These are phyloP conservation scores for Macaca fascicularis DNA, from an alignment of 2,113 vertebrate genomes.

Conservation along the genomic window T2T-MFA8v1.1 NC_088379.1:168986001-168986500, in stretches of 20 bases:
- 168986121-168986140: not conserved
- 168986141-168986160: not conserved
- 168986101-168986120: too few relatives aligned
- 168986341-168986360: not conserved
- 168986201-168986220: not conserved
- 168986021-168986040: too few relatives aligned
- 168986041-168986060: too few relatives aligned
- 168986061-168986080: too few relatives aligned
- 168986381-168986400: not conserved
- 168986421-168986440: not conserved
- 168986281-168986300: not conserved
- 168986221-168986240: not conserved
- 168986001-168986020: too few relatives aligned
- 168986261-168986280: not conserved
- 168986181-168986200: not conserved
- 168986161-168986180: not conserved
- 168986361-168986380: too few relatives aligned
- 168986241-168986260: not conserved
- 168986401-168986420: not conserved
- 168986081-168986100: too few relatives aligned
- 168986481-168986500: not conserved
- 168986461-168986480: not conserved
- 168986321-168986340: not conserved
- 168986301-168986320: not conserved
- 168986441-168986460: not conserved